phyloP scores from a whole-genome alignment of 2,888 invertebrate species.

The Amphimallon solstitiale region DNA sequence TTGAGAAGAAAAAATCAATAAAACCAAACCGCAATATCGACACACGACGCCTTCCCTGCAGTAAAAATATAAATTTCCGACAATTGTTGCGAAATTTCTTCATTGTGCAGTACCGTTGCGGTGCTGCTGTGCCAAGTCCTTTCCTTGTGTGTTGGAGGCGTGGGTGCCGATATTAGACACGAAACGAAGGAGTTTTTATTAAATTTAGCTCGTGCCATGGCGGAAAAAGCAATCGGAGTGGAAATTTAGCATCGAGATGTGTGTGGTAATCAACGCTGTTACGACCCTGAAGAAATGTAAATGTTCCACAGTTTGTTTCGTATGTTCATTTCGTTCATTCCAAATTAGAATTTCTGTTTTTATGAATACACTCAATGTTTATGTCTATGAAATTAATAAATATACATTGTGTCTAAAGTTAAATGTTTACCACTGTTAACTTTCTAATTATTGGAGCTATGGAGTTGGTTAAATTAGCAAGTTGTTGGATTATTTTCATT shows the following conservation, averaged over 20 bases:
- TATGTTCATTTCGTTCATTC: no score
- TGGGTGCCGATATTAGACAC: neutral
- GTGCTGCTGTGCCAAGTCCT: no score
- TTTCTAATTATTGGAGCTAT: no score
- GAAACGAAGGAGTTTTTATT: conserved; percentile 30
- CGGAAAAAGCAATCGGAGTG: conserved; percentile 4
- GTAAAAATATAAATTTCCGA: conserved; percentile 18
- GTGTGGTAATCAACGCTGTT: conserved; percentile 30
- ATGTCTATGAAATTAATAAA: no score
- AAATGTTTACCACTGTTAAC: no score
- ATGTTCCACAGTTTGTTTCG: neutral
- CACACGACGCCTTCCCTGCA: conserved; percentile 16
- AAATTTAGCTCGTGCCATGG: conserved; percentile 2
- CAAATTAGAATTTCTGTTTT: no score
- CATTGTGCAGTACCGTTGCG: neutral
- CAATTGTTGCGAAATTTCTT: conserved; percentile 20
- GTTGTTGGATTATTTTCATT: no score
- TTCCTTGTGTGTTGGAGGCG: no score
- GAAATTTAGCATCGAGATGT: conserved; percentile 27
- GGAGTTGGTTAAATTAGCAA: no score
- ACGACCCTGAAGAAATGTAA: conserved; percentile 20
- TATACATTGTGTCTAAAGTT: no score
- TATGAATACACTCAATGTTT: no score
- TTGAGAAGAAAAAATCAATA: conserved; percentile 17
- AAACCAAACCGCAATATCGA: conserved; percentile 23